These are phyloP conservation scores for Poecilia velifera DNA, from an alignment of 2,797 vertebrate species.

Conservation along the genomic window DNA sequence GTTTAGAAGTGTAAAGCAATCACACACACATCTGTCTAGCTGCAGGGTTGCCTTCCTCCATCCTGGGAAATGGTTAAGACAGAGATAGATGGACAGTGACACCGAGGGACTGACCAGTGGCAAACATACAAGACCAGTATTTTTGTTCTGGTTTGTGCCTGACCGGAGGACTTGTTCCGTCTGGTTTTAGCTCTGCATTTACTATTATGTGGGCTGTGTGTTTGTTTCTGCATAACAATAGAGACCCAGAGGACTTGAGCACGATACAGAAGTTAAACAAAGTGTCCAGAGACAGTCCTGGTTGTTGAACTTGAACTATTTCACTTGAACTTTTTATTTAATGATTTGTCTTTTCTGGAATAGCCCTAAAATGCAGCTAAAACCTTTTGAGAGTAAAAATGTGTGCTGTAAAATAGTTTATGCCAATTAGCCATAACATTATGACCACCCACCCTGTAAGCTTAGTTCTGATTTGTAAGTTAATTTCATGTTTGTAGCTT, in stretches of 20 bases:
- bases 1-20: conserved; percentile 24
- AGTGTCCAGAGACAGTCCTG: conserved; percentile 57
- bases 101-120: conserved; percentile 39
- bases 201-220: conserved; percentile 63
- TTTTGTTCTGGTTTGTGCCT: conserved; percentile 49
- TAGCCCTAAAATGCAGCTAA: conserved; percentile 20
- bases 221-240: conserved; percentile 72
- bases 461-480: no score
- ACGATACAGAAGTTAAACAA: conserved; percentile 66
- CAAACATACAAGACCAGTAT: conserved; percentile 44
- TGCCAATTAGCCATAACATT: neutral
- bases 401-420: conserved; percentile 12
- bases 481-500: no score
- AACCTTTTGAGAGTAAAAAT: neutral
- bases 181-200: conserved; percentile 59
- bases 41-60: conserved; percentile 13
- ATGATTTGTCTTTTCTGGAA: conserved; percentile 65
- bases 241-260: conserved; percentile 42
- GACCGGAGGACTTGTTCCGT: conserved; percentile 33
- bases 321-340: conserved; percentile 24
- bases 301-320: conserved; percentile 56
- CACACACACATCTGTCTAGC: conserved; percentile 30
- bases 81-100: conserved; percentile 29
- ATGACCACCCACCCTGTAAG: neutral
- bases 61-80: conserved; percentile 18